Conservation (phyloP, 1,140 invertebrate genomes). For the Diabrotica undecimpunctata region DNA sequence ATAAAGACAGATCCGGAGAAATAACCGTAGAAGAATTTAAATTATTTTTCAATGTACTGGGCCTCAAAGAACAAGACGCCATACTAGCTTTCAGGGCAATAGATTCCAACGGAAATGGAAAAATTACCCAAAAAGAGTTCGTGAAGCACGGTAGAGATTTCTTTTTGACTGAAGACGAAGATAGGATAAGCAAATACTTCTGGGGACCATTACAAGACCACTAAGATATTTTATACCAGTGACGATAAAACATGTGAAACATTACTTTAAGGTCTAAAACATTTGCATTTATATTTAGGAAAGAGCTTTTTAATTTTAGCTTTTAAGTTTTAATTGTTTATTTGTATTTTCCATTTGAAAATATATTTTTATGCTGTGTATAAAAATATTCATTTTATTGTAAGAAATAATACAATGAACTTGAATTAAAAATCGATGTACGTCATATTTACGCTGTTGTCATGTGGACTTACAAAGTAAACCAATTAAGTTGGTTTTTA, state of each 20-base stretch:
- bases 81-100: constrained; percentile 71
- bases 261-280: background rate
- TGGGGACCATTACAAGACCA: constrained; percentile 70
- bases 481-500: no score
- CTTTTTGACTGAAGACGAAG: constrained; percentile 72
- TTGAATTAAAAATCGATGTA: no score
- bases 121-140: constrained; percentile 72
- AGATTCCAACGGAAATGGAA: constrained; percentile 73
- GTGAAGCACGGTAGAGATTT: constrained; percentile 73
- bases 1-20: constrained; percentile 72
- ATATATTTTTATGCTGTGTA: no score
- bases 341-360: no score
- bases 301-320: background rate
- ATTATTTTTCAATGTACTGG: constrained; percentile 75
- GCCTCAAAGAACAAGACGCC: constrained; percentile 67
- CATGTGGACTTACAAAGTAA: no score
- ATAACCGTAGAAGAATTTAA: constrained; percentile 79
- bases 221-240: constrained; percentile 17
- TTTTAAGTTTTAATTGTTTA: no score
- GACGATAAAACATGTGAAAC: constrained; percentile 1
- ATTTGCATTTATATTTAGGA: background rate
- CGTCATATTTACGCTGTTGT: no score
- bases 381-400: no score
- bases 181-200: constrained; percentile 74
- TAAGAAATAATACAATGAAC: no score